Evolutionary conservation across 2,113 vertebrate genomes (phyloP).

Genomic region (Helogale parvula): DNA sequence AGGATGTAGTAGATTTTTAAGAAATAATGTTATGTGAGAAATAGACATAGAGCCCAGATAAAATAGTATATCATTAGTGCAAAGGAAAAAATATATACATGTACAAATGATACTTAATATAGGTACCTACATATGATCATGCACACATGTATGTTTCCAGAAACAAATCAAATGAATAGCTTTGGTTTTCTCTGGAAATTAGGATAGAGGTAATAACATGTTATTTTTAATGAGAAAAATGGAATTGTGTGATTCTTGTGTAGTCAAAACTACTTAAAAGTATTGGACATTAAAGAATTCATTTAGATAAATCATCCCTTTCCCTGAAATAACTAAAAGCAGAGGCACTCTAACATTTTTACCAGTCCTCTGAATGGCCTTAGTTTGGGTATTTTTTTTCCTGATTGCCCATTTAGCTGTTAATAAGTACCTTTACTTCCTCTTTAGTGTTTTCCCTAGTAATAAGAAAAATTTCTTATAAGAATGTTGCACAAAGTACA

Average conservation of each 20-base stretch:
- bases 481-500: neutral
- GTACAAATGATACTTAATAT: neutral
- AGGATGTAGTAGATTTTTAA: neutral
- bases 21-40: neutral
- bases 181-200: neutral
- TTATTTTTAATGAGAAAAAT: slow-evolving; percentile 42
- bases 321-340: neutral
- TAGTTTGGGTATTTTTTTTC: neutral
- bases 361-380: neutral
- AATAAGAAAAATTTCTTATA: neutral
- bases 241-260: neutral
- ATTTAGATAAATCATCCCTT: neutral
- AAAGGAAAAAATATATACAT: neutral
- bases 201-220: neutral
- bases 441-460: neutral
- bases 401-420: neutral
- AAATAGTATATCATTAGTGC: neutral
- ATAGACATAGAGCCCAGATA: neutral
- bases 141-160: neutral
- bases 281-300: neutral
- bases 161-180: slow-evolving; percentile 34
- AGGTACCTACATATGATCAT: neutral
- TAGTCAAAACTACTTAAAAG: slow-evolving; percentile 29
- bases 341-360: neutral
- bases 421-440: neutral